phyloP scores from a whole-genome alignment of 2,113 vertebrate species.

The Chamaetylas fuelleborni region DNA sequence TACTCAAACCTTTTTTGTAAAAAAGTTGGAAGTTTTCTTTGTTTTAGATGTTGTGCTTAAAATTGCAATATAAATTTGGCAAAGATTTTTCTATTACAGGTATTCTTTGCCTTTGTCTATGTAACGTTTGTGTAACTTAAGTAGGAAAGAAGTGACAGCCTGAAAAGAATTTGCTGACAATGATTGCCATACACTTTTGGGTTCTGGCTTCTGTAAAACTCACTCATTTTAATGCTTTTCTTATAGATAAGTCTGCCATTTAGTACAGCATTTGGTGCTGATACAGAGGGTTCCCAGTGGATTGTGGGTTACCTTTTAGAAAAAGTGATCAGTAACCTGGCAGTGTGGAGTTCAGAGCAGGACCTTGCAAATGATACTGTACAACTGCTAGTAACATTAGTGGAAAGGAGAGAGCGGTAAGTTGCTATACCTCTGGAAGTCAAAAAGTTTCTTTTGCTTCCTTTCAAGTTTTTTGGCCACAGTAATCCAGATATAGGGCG shows the following conservation, averaged over 20 bases:
- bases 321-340: constrained; percentile 98
- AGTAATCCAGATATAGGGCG: constrained; percentile 1
- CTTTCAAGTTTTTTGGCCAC: constrained; percentile 56
- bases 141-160: constrained; percentile 35
- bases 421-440: constrained; percentile 58
- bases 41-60: background rate
- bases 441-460: constrained; percentile 59
- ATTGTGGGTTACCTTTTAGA: constrained; percentile 98
- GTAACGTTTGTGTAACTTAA: constrained; percentile 22
- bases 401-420: constrained; percentile 96
- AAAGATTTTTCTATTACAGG: background rate
- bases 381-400: constrained; percentile 94
- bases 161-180: constrained; percentile 43
- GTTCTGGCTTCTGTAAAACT: constrained; percentile 49
- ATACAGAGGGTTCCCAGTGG: constrained; percentile 98
- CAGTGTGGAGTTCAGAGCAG: constrained; percentile 96
- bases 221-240: constrained; percentile 62
- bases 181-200: constrained; percentile 45
- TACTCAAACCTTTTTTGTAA: background rate
- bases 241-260: constrained; percentile 93
- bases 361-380: constrained; percentile 96
- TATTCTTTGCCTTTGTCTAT: constrained; percentile 23
- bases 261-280: constrained; percentile 93
- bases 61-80: background rate
- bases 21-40: background rate